Base-by-base conservation (phyloP, 2,888 invertebrate species). In the Resseliella maxima region DNA sequence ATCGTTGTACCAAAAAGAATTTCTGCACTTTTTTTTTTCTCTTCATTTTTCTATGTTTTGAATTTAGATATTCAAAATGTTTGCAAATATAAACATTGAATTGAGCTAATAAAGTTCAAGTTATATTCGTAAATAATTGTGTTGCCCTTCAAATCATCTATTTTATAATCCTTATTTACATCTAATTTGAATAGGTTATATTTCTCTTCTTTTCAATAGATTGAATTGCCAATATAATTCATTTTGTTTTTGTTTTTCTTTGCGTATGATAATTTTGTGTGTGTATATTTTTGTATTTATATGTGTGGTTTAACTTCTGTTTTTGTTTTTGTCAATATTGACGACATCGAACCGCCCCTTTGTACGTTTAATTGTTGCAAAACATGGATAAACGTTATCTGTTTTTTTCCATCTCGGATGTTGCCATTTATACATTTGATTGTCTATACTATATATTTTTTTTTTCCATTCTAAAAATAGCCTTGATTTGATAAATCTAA, bases 371-470 rank as follows among this genome's bases (percentile, higher is more conserved):
- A 31, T 15, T 31, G 31, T 72, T 72, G 72, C 72, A 72, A 72
- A 31, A 31, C 72, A 72, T 72, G 72, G 72, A 72, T 72, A 35
- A 72, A 72, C 35, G 72, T 72, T 35, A 72, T 31, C 18, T 31
- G 72, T 72, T 27, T 59, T 59, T n/a, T 2, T 50, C 41, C 12
- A 41, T 41, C n/a, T 50, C 18, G 46, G 46, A 50, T 50, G 46
- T 50, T 18, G 46, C 46, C 46, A 50, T 50, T 50, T 50, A 50
- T 8, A 50, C 46, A 8, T 41, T 41, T 41, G 5, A 41, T 50
- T 8, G 18, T 50, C 2, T 8, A 18, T 18, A 18, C 46, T 50
- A 31, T 72, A 10, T 31, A 15, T 35, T 10, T 31, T 15, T 15
- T 10, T 31, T 31, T 72, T 31, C 15, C 12, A 35, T 59, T 59